Evolutionary conservation across 37 sponge, comb jelly and placozoan genomes (phyloP).

Genomic region (Aplysina aerophoba): DNA sequence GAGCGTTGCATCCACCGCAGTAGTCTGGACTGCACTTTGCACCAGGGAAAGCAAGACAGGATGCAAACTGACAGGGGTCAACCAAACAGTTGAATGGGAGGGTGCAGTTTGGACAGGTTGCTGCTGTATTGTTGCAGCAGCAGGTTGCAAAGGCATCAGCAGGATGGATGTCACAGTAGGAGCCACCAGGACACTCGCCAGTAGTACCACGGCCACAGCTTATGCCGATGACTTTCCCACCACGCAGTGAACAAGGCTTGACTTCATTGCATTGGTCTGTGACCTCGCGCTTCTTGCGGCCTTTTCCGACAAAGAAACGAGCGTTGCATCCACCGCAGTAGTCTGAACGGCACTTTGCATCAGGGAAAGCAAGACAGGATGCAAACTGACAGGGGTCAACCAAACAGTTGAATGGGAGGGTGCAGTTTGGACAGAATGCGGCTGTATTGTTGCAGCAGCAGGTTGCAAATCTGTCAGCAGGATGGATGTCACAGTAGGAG

Average conservation of each 20-base stretch:
- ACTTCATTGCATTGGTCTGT: not conserved
- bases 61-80: not conserved
- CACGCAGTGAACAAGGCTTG: not conserved
- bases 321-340: slow-evolving; percentile 36
- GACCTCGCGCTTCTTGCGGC: slow-evolving; percentile 8
- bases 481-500: slow-evolving; percentile 32
- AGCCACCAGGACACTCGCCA: not conserved
- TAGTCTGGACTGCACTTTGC: slow-evolving; percentile 28
- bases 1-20: slow-evolving; percentile 31
- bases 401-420: not conserved
- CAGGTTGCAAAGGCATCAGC: slow-evolving; percentile 16
- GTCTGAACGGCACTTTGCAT: slow-evolving; percentile 26
- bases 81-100: slow-evolving; percentile 1
- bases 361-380: not conserved
- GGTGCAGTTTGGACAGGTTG: slow-evolving; percentile 5
- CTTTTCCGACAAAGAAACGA: not conserved
- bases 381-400: not conserved
- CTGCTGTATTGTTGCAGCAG: slow-evolving; percentile 14
- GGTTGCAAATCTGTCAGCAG: slow-evolving; percentile 3
- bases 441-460: slow-evolving; percentile 24
- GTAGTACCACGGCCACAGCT: slow-evolving; percentile 1
- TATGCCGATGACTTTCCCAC: not conserved
- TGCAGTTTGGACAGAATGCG: not conserved
- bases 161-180: slow-evolving; percentile 31
- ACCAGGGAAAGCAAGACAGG: not conserved